These are phyloP conservation scores for Caenorhabditis plicata DNA, from an alignment of 2,888 invertebrate genomes.

Conservation along the genomic window DNA sequence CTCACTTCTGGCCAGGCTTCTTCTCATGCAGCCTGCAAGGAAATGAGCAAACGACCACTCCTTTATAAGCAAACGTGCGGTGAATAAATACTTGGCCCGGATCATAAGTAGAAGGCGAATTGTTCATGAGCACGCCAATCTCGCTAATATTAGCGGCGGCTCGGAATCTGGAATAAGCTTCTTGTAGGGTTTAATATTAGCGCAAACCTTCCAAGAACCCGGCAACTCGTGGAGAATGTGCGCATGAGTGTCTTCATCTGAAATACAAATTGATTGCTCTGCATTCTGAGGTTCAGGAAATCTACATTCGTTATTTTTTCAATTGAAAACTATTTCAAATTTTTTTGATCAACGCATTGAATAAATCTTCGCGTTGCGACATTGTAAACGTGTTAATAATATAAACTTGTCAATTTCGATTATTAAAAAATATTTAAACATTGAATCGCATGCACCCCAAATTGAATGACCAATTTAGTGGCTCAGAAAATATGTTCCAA, in stretches of 20 bases:
- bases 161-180: conserved; percentile 30
- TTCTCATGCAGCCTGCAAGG: conserved; percentile 86
- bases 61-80: conserved; percentile 93
- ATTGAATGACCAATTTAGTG: too few relatives aligned
- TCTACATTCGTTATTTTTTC: too few relatives aligned
- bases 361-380: too few relatives aligned
- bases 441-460: too few relatives aligned
- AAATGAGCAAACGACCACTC: conserved; percentile 95
- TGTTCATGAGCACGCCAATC: conserved; percentile 38
- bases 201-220: conserved; percentile 11
- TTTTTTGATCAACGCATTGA: too few relatives aligned
- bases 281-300: background rate
- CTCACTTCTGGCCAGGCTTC: conserved; percentile 26
- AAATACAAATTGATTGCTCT: background rate
- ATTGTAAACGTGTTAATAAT: too few relatives aligned
- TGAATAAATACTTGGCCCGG: conserved; percentile 76
- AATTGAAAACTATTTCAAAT: too few relatives aligned
- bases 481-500: too few relatives aligned
- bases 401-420: too few relatives aligned
- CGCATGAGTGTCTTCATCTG: conserved; percentile 10
- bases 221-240: conserved; percentile 12
- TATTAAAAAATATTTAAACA: too few relatives aligned
- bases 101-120: conserved; percentile 23
- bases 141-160: conserved; percentile 32
- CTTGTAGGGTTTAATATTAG: conserved; percentile 1